These are phyloP conservation scores for Aphidius colemani DNA, from an alignment of 2,888 invertebrate genomes.

Conservation along the genomic window DNA sequence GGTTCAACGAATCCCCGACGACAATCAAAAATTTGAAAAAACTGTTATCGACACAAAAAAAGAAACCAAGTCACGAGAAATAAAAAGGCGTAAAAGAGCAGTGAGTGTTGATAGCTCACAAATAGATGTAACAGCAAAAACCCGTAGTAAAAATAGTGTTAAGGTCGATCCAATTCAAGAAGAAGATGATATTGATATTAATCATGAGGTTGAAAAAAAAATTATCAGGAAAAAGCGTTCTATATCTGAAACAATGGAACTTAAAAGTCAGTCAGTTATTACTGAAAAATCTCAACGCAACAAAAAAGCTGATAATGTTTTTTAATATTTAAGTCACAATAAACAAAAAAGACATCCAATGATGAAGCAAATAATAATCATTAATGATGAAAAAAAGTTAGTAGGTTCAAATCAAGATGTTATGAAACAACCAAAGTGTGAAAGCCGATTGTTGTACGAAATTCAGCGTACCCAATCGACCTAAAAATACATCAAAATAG, in stretches of 20 bases:
- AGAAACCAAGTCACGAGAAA: constrained; percentile 10
- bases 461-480: constrained; percentile 33
- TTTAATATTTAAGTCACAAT: constrained; percentile 44
- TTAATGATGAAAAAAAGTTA: constrained; percentile 22
- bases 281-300: constrained; percentile 32
- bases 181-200: constrained; percentile 15
- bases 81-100: constrained; percentile 41
- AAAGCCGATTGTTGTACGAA: constrained; percentile 24
- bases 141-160: background rate
- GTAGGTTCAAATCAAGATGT: background rate
- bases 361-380: constrained; percentile 17
- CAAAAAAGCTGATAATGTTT: constrained; percentile 32
- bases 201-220: constrained; percentile 27
- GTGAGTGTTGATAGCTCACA: constrained; percentile 43
- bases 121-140: constrained; percentile 32
- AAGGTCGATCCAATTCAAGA: no score
- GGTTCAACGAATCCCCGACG: constrained; percentile 1
- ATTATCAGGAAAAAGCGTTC: constrained; percentile 39
- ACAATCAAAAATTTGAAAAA: constrained; percentile 33
- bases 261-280: background rate
- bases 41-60: constrained; percentile 31
- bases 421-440: background rate
- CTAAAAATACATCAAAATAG: constrained; percentile 31
- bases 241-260: constrained; percentile 33
- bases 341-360: constrained; percentile 33